Conservation (phyloP, 2,797 vertebrate species). For the Adrianichthys oophorus region DNA sequence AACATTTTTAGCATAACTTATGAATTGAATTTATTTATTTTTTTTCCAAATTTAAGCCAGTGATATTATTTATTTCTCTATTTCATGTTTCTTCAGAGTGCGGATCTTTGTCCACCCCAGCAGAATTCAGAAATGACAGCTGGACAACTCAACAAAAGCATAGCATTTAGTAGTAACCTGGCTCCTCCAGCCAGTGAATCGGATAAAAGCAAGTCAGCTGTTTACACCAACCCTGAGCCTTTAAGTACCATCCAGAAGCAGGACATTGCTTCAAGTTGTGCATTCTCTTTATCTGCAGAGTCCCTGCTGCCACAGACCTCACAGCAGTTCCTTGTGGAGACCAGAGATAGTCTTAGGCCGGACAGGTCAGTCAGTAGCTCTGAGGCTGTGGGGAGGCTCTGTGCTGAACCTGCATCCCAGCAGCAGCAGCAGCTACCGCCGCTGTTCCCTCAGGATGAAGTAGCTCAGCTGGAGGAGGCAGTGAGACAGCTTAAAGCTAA, state of each 20-base stretch:
- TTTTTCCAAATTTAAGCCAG: too few species aligned
- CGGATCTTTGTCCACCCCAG: constrained; percentile 80
- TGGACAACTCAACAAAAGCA: constrained; percentile 78
- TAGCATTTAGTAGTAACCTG: constrained; percentile 81
- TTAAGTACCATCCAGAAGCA: constrained; percentile 89
- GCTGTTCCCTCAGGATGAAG: constrained; percentile 85
- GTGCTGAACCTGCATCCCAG: constrained; percentile 81
- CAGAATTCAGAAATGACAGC: constrained; percentile 81
- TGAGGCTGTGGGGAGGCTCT: constrained; percentile 81
- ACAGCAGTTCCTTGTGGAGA: constrained; percentile 82
- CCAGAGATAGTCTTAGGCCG: constrained; percentile 82
- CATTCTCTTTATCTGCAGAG: constrained; percentile 85
- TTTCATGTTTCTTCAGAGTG: constrained; percentile 68
- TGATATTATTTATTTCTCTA: too few species aligned
- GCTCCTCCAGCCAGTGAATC: constrained; percentile 82
- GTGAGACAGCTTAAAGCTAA: constrained; percentile 94
- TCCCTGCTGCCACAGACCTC: constrained; percentile 86
- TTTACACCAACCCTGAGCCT: constrained; percentile 82
- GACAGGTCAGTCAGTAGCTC: constrained; percentile 79
- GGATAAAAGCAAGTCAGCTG: constrained; percentile 83
- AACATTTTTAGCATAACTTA: too few species aligned
- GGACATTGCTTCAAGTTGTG: constrained; percentile 81
- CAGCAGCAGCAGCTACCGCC: constrained; percentile 82
- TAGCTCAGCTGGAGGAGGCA: constrained; percentile 91
- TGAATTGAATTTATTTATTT: background rate